These are phyloP conservation scores for Rhagonycha fulva DNA, from an alignment of 2,888 invertebrate genomes.

Conservation along the genomic window DNA sequence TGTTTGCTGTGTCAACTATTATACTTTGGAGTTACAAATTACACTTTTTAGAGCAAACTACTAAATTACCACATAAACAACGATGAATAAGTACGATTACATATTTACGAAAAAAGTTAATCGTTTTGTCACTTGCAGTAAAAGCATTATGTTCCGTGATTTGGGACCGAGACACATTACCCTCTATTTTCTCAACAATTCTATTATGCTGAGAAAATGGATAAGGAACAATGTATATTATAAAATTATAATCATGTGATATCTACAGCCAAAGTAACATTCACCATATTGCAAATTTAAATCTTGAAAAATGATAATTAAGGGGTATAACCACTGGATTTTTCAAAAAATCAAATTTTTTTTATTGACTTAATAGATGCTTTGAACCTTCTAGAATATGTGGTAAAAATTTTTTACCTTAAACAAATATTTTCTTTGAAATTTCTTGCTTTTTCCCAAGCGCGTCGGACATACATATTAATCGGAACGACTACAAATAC, in stretches of 20 bases:
- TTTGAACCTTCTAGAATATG: too few relatives aligned
- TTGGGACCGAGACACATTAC: neutral
- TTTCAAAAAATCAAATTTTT: too few relatives aligned
- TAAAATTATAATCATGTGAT: neutral
- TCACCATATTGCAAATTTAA: neutral
- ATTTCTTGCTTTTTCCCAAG: too few relatives aligned
- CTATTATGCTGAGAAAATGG: neutral
- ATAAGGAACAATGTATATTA: neutral
- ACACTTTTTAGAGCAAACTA: neutral
- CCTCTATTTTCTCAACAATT: neutral
- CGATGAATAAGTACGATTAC: neutral
- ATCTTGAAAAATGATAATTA: neutral
- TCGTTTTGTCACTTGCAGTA: neutral
- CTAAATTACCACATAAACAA: neutral
- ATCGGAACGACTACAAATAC: too few relatives aligned
- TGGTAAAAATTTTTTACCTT: too few relatives aligned
- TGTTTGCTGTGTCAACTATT: neutral
- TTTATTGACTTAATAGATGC: too few relatives aligned
- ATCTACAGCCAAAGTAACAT: neutral
- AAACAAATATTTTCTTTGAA: too few relatives aligned
- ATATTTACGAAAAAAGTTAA: neutral
- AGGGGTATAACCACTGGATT: too few relatives aligned
- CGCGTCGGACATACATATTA: too few relatives aligned
- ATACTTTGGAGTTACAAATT: neutral
- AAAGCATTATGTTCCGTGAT: neutral